Conservation (phyloP, 2,797 vertebrate genomes). For the Perdix hodgsoniae region DNA sequence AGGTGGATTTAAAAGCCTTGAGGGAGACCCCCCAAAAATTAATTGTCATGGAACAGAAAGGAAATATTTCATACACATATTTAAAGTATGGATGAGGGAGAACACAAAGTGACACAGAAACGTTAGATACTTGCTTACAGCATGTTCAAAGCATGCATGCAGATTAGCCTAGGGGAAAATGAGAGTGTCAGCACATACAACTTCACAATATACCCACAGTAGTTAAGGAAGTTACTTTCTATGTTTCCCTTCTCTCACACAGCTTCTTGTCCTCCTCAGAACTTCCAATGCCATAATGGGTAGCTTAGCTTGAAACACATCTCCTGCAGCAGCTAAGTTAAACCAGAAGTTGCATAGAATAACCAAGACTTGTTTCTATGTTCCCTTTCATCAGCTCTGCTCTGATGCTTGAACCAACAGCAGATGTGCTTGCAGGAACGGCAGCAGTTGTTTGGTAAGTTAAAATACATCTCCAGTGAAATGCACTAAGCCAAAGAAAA, state of each 20-base stretch:
- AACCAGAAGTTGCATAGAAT: background rate
- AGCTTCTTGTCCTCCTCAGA: background rate
- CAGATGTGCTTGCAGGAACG: background rate
- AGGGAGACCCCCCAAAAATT: background rate
- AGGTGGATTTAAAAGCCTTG: background rate
- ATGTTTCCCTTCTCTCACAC: background rate
- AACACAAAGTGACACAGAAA: background rate
- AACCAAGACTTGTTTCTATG: background rate
- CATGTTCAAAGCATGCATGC: background rate
- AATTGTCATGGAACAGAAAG: background rate
- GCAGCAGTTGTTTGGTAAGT: background rate
- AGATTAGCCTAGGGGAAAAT: background rate
- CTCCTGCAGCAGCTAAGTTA: conserved; percentile 10
- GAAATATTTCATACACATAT: background rate
- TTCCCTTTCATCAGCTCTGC: background rate
- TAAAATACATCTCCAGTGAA: conserved; percentile 22
- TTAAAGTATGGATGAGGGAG: background rate
- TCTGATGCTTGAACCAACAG: background rate
- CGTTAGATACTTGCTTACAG: background rate
- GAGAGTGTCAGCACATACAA: background rate
- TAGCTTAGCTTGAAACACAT: background rate
- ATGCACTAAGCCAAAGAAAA: conserved; percentile 45
- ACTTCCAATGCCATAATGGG: background rate
- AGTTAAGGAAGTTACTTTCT: background rate
- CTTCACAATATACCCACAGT: background rate